These are phyloP conservation scores for Plebejus argus DNA, from an alignment of 2,888 invertebrate genomes.

Conservation along the genomic window DNA sequence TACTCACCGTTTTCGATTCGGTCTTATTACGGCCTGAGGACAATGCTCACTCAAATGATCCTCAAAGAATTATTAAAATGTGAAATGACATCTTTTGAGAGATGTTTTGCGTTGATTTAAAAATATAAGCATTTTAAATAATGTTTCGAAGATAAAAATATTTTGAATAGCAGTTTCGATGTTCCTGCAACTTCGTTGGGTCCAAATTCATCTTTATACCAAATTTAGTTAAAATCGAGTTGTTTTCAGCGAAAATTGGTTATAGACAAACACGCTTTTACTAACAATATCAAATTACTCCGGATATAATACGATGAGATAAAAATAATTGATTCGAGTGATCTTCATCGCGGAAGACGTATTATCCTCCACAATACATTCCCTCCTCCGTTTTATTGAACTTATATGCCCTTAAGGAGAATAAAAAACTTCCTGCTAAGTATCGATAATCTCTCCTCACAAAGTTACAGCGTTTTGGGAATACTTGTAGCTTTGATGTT, in stretches of 20 bases:
- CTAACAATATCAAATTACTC: too few relatives aligned
- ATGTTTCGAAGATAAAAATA: too few relatives aligned
- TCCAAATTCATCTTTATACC: too few relatives aligned
- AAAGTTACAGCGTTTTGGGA: slow-evolving; percentile 22
- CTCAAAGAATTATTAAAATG: background rate
- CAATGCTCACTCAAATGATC: slow-evolving; percentile 2
- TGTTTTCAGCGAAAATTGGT: too few relatives aligned
- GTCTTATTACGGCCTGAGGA: background rate
- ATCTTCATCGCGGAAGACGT: background rate
- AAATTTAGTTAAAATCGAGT: too few relatives aligned
- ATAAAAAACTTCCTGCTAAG: slow-evolving; percentile 28
- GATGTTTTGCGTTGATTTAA: background rate
- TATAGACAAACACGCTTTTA: too few relatives aligned
- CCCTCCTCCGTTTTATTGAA: slow-evolving; percentile 2
- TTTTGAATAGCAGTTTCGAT: too few relatives aligned
- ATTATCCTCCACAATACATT: slow-evolving; percentile 16
- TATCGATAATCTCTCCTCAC: slow-evolving; percentile 27
- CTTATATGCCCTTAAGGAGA: slow-evolving; percentile 15
- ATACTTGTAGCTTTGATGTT: slow-evolving; percentile 32
- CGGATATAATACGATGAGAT: too few relatives aligned
- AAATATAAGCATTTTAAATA: background rate
- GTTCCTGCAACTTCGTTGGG: too few relatives aligned
- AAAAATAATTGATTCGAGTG: background rate
- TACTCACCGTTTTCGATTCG: background rate
- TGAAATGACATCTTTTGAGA: background rate